Percentiles rank a stretch among this genome's conserved stretches.
Evolutionary conservation across 2,113 vertebrate genomes (phyloP).

Genomic region (Centropus unirufus): DNA sequence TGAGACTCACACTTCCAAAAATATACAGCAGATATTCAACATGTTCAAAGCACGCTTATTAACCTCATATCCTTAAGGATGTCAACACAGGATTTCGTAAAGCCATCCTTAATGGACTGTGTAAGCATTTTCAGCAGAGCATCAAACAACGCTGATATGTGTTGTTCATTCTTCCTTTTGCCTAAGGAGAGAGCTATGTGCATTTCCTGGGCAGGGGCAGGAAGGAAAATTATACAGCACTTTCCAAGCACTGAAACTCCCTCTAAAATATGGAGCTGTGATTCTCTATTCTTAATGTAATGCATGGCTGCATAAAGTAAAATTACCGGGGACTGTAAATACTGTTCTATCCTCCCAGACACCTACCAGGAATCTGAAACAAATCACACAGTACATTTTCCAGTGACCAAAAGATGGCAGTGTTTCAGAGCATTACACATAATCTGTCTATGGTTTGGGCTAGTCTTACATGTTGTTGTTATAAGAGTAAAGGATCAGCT

Average conservation of each 20-base stretch:
- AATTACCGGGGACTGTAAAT: background rate
- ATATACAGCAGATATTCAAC: background rate
- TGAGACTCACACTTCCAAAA: background rate
- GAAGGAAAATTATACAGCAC: background rate
- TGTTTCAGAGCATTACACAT: background rate
- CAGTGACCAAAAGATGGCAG: conserved; percentile 58
- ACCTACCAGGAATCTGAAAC: background rate
- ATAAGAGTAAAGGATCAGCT: background rate
- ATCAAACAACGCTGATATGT: background rate
- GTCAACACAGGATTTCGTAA: background rate
- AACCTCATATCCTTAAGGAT: background rate
- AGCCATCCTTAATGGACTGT: background rate
- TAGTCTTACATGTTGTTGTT: background rate
- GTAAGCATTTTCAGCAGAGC: background rate
- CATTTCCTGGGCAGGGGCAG: background rate
- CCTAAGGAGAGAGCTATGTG: background rate
- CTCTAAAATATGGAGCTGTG: background rate
- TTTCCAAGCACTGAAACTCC: background rate
- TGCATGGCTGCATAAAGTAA: background rate
- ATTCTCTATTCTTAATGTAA: background rate
- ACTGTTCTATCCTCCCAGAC: background rate
- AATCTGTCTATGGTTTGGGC: background rate
- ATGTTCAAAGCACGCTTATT: background rate
- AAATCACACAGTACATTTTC: background rate
- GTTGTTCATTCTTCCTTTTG: background rate